Evolutionary conservation across 2,113 vertebrate species (phyloP).

Genomic region (Neodontobutis hainanensis): DNA sequence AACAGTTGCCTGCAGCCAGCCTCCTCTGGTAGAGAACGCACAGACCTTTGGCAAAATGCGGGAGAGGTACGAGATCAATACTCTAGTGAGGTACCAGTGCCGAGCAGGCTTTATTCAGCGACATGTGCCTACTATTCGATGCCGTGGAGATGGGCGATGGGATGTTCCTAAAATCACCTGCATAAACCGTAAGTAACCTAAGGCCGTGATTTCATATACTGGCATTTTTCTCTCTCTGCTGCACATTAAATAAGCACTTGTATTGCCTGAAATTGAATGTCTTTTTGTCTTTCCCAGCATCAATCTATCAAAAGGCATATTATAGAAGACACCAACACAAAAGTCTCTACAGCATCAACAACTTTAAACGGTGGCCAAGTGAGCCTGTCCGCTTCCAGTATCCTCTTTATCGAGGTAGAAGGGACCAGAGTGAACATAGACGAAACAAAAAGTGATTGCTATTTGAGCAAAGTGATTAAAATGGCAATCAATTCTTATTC

Average conservation of each 20-base stretch:
- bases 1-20: conserved; percentile 92
- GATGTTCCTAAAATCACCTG: conserved; percentile 93
- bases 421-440: conserved; percentile 63
- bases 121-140: conserved; percentile 92
- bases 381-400: conserved; percentile 81
- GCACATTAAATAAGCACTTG: too few species aligned
- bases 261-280: background rate
- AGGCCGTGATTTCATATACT: background rate
- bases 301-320: conserved; percentile 90
- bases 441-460: conserved; percentile 82
- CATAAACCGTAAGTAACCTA: conserved; percentile 88
- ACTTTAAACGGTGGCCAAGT: conserved; percentile 81
- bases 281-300: conserved; percentile 81
- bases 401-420: conserved; percentile 81
- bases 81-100: conserved; percentile 95
- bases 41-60: conserved; percentile 90
- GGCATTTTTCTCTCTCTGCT: background rate
- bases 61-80: conserved; percentile 94
- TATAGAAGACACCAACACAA: conserved; percentile 84
- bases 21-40: conserved; percentile 93
- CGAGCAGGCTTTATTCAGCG: conserved; percentile 93
- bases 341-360: conserved; percentile 83
- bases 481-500: conserved; percentile 29
- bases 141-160: conserved; percentile 91
- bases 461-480: conserved; percentile 30